Conservation (phyloP, 2,113 vertebrate genomes). For the Verasper variegatus region DNA sequence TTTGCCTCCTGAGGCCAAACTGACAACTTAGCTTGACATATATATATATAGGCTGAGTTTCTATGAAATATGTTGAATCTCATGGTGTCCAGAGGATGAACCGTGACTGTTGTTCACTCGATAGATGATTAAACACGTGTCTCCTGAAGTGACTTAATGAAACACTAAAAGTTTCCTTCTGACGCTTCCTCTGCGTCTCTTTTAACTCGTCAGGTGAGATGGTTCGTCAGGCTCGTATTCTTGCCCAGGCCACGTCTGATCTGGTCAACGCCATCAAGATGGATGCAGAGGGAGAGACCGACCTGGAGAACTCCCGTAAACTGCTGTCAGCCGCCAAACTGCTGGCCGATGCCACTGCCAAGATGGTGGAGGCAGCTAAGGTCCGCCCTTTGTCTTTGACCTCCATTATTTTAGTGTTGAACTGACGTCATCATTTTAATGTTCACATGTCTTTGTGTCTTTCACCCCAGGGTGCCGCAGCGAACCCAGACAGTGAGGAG, state of each 20-base stretch:
- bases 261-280: conserved; percentile 98
- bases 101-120: too few species aligned
- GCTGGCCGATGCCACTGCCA: conserved; percentile 94
- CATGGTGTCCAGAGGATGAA: too few species aligned
- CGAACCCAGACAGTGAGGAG: conserved; percentile 96
- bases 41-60: too few species aligned
- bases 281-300: conserved; percentile 92
- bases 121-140: too few species aligned
- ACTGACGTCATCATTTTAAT: neutral
- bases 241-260: conserved; percentile 96
- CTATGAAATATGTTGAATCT: too few species aligned
- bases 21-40: too few species aligned
- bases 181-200: too few species aligned
- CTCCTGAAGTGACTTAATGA: too few species aligned
- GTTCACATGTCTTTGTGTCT: neutral
- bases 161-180: too few species aligned
- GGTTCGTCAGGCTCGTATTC: conserved; percentile 96
- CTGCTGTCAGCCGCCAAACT: conserved; percentile 96
- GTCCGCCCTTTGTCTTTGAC: conserved; percentile 65
- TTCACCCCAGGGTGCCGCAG: conserved; percentile 90
- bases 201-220: conserved; percentile 88
- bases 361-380: conserved; percentile 99
- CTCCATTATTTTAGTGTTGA: neutral
- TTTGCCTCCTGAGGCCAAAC: too few species aligned
- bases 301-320: conserved; percentile 96